Percentiles rank a stretch among this genome's conserved stretches.
Evolutionary conservation across 2,888 invertebrate genomes (phyloP).

Genomic region (Ornithoptera alexandrae): DNA sequence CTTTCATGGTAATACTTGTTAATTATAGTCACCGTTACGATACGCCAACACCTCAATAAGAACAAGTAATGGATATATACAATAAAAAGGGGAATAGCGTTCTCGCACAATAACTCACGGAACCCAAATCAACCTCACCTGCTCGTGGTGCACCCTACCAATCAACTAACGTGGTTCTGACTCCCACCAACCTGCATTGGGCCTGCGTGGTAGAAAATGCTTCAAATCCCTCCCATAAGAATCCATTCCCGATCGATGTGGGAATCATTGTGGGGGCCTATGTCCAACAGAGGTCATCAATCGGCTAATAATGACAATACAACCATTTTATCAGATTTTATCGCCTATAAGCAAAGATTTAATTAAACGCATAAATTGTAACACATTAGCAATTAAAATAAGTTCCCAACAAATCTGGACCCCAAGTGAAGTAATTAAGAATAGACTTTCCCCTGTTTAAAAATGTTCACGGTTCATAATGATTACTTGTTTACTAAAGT

Average conservation of each 20-base stretch:
- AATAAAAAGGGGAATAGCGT: too few relatives aligned
- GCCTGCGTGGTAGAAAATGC: too few relatives aligned
- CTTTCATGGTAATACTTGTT: constrained; percentile 9
- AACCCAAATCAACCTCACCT: too few relatives aligned
- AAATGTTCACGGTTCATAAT: background rate
- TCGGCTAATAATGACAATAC: too few relatives aligned
- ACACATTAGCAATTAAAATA: constrained; percentile 22
- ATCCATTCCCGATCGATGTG: too few relatives aligned
- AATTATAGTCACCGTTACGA: background rate
- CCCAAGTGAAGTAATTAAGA: constrained; percentile 5
- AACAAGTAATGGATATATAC: background rate
- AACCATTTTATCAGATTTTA: background rate
- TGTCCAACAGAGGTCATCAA: too few relatives aligned
- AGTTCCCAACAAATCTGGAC: background rate
- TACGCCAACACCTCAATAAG: background rate
- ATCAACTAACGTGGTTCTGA: too few relatives aligned
- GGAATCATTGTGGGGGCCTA: too few relatives aligned
- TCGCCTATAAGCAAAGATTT: constrained; percentile 15
- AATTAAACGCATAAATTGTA: constrained; percentile 26
- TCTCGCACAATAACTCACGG: too few relatives aligned
- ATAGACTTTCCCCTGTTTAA: background rate
- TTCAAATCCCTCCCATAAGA: too few relatives aligned
- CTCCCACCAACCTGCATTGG: too few relatives aligned
- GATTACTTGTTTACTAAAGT: background rate
- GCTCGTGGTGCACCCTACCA: too few relatives aligned